Evolutionary conservation across 2,888 invertebrate species (phyloP).

Genomic region (Idaea straminata): DNA sequence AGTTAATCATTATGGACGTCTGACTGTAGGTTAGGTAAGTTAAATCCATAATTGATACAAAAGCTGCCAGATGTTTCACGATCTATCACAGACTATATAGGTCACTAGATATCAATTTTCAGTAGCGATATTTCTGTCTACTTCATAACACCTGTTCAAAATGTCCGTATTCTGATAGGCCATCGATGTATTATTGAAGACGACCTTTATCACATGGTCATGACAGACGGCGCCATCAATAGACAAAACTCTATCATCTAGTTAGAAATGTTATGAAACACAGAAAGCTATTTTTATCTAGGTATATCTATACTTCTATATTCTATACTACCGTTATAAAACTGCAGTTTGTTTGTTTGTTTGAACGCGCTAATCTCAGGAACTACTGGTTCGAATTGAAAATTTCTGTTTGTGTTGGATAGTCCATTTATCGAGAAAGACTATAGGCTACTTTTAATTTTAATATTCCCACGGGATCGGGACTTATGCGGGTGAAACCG

Average conservation of each 20-base stretch:
- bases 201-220: slow-evolving; percentile 22
- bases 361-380: no score
- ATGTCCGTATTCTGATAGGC: slow-evolving; percentile 21
- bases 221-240: background rate
- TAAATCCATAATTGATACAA: background rate
- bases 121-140: background rate
- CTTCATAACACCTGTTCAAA: slow-evolving; percentile 30
- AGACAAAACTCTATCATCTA: background rate
- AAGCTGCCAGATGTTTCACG: background rate
- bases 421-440: no score
- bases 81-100: background rate
- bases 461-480: no score
- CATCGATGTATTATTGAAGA: slow-evolving; percentile 28
- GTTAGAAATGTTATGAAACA: background rate
- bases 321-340: no score
- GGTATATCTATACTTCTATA: no score
- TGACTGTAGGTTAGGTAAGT: background rate
- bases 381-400: no score
- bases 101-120: background rate
- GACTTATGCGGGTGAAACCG: no score
- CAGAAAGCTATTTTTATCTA: no score
- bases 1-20: no score
- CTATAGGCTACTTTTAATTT: no score
- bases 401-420: no score
- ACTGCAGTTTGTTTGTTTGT: no score